Conservation (phyloP, 2,888 invertebrate genomes). For the Cerastis rubricosa region DNA sequence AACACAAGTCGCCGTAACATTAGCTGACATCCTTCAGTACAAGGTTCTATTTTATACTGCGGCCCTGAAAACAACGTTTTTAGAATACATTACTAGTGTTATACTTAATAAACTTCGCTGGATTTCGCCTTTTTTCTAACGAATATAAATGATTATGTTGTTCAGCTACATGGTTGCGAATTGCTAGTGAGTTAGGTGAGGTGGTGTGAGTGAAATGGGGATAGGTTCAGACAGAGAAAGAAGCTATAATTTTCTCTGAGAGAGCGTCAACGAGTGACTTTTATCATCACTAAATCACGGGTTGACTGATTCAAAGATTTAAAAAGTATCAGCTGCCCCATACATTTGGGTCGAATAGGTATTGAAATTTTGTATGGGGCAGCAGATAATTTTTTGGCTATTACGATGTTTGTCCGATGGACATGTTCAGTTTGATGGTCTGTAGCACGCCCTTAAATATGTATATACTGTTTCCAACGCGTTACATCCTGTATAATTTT, state of each 20-base stretch:
- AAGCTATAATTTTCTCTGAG: background rate
- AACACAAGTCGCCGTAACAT: conserved; percentile 27
- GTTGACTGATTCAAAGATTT: too few relatives aligned
- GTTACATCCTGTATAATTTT: too few relatives aligned
- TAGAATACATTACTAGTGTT: conserved; percentile 55
- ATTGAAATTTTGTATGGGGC: too few relatives aligned
- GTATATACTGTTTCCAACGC: too few relatives aligned
- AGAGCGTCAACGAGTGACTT: background rate
- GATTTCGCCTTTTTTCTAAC: conserved; percentile 42
- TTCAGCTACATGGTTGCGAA: conserved; percentile 1
- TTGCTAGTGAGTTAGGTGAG: background rate
- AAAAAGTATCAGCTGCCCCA: too few relatives aligned
- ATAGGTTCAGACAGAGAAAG: background rate
- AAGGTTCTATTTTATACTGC: conserved; percentile 34
- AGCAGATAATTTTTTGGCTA: too few relatives aligned
- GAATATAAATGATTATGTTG: conserved; percentile 20
- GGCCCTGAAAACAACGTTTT: conserved; percentile 48
- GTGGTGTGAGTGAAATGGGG: background rate
- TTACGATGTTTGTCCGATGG: too few relatives aligned
- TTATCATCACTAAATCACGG: background rate
- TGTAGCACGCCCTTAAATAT: too few relatives aligned
- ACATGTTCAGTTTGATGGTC: too few relatives aligned
- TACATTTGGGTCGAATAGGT: too few relatives aligned
- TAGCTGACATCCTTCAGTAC: conserved; percentile 48
- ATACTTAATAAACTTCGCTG: conserved; percentile 33